A percentile compares a stretch with the other conserved stretches of the same genome.
These are phyloP conservation scores for Gallirallus australis DNA, from an alignment of 2,797 vertebrate genomes.

Conservation along the genomic window DNA sequence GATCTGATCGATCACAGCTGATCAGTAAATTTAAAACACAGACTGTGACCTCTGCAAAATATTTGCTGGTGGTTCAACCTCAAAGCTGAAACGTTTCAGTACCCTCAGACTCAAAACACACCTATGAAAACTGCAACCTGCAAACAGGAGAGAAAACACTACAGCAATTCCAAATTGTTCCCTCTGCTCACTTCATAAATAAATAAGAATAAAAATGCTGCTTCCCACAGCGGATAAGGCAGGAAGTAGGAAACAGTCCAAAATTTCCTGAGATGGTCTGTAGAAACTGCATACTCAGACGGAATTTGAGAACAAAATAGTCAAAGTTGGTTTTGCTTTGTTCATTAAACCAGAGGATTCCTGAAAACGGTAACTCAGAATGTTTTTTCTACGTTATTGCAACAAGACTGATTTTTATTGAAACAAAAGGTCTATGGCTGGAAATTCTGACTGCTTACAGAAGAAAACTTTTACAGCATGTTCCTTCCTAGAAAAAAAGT, in stretches of 20 bases:
- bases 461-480: neutral
- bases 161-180: neutral
- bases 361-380: neutral
- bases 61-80: neutral
- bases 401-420: neutral
- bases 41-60: neutral
- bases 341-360: neutral
- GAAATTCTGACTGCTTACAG: neutral
- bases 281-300: neutral
- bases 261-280: neutral
- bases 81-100: neutral
- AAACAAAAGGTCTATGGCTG: neutral
- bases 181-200: neutral
- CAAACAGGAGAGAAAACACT: neutral
- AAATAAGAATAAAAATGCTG: slow-evolving; percentile 13
- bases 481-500: neutral
- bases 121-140: neutral
- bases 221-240: neutral
- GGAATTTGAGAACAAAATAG: slow-evolving; percentile 19
- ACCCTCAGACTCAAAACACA: neutral
- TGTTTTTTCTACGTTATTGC: neutral
- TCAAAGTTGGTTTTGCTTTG: neutral
- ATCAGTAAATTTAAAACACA: neutral
- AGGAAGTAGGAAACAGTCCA: slow-evolving; percentile 16
- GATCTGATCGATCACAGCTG: neutral